phyloP scores from a whole-genome alignment of 2,888 invertebrate species.

The Epistrophe grossulariae region DNA sequence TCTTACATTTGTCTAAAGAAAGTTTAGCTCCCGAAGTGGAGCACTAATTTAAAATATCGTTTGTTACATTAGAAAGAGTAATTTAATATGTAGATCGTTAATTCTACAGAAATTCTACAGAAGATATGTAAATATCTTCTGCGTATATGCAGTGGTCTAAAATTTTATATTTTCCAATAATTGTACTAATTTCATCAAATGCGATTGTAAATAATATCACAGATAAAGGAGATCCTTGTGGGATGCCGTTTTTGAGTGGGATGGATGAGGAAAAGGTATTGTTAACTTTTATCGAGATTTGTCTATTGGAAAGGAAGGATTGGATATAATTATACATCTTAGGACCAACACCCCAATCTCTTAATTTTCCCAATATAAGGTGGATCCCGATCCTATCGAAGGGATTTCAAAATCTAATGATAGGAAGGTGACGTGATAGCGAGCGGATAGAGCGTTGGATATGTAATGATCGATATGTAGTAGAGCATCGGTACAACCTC shows the following conservation, averaged over 20 bases:
- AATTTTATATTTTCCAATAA: not conserved
- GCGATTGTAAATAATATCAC: constrained; percentile 16
- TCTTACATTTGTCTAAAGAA: not conserved
- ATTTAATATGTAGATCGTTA: not conserved
- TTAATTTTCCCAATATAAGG: not conserved
- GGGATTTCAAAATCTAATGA: not conserved
- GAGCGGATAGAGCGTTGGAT: not conserved
- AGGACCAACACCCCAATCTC: constrained; percentile 6
- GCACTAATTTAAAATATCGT: not conserved
- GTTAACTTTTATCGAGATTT: not conserved
- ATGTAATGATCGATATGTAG: no score
- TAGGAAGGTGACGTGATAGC: not conserved
- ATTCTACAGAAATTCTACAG: constrained; percentile 9
- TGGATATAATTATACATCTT: constrained; percentile 5
- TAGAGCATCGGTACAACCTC: not conserved
- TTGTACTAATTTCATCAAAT: constrained; percentile 6
- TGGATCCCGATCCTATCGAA: constrained; percentile 14
- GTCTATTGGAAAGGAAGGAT: constrained; percentile 22
- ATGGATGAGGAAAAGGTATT: not conserved
- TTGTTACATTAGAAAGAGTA: not conserved
- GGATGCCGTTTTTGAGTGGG: constrained; percentile 1
- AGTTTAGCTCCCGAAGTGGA: not conserved
- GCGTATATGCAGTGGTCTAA: constrained; percentile 20
- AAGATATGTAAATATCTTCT: constrained; percentile 23
- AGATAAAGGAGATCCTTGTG: not conserved